A percentile compares a stretch with the other conserved stretches of the same genome.
Evolutionary conservation across 2,888 invertebrate genomes (phyloP).

Genomic region (Stenchaetothrips biformis): DNA sequence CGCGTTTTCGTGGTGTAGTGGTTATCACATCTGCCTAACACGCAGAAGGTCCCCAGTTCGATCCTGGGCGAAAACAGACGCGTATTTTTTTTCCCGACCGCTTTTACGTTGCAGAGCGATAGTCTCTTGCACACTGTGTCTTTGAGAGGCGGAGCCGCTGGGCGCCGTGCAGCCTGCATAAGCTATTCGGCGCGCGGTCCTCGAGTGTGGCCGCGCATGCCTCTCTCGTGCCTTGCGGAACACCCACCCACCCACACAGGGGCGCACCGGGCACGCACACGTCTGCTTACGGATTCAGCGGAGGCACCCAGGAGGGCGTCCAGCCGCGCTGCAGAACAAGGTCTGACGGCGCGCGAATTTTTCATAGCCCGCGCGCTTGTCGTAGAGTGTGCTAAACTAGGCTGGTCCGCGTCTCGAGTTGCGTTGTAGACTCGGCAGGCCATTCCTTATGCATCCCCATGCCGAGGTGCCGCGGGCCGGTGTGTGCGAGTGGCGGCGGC

Average conservation of each 20-base stretch:
- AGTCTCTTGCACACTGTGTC: neutral
- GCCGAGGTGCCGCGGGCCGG: too few species aligned
- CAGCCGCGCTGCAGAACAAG: too few species aligned
- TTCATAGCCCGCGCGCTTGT: too few species aligned
- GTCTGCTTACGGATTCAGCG: too few species aligned
- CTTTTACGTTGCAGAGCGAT: neutral
- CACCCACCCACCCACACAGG: neutral
- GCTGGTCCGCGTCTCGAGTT: too few species aligned
- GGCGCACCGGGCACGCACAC: neutral
- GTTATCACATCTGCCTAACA: constrained; percentile 42
- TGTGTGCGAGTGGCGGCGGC: too few species aligned
- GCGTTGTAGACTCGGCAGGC: too few species aligned
- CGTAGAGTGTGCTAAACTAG: too few species aligned
- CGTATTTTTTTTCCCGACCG: neutral
- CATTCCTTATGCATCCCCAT: too few species aligned
- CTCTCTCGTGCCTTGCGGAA: neutral
- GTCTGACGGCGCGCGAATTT: too few species aligned
- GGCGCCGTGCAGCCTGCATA: neutral
- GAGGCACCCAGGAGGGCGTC: too few species aligned
- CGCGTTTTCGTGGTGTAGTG: constrained; percentile 39
- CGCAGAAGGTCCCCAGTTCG: constrained; percentile 42
- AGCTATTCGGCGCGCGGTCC: neutral
- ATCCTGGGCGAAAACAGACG: constrained; percentile 38
- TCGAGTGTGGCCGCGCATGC: neutral
- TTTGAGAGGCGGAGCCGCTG: neutral